Evolutionary conservation across 2,797 vertebrate species (phyloP).

Genomic region (Rhinatrema bivittatum): DNA sequence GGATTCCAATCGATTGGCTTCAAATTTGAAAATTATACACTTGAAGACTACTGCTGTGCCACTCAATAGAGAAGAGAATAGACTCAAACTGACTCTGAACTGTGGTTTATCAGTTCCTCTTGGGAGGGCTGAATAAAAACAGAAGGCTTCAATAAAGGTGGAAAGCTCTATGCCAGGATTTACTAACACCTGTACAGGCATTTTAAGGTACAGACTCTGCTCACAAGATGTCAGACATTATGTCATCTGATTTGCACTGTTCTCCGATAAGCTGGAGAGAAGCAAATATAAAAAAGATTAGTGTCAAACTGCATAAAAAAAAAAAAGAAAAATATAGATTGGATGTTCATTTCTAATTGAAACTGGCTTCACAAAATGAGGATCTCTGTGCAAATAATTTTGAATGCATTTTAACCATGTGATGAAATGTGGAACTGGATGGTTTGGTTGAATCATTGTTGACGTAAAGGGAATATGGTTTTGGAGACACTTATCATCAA

Average conservation of each 20-base stretch:
- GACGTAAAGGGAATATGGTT: no score
- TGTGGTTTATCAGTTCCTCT: conserved; percentile 24
- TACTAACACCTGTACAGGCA: conserved; percentile 31
- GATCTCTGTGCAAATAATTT: not conserved
- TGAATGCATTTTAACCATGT: no score
- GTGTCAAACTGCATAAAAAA: not conserved
- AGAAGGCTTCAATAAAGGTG: conserved; percentile 30
- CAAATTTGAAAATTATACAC: conserved; percentile 82
- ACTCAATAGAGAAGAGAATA: conserved; percentile 53
- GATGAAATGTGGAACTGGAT: no score
- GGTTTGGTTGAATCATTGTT: no score
- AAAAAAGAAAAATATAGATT: not conserved
- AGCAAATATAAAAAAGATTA: conserved; percentile 9
- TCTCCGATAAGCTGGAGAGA: conserved; percentile 1
- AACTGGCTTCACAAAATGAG: not conserved
- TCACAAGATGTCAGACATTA: conserved; percentile 15
- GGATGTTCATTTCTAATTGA: not conserved
- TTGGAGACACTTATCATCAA: no score
- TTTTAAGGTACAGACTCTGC: conserved; percentile 29
- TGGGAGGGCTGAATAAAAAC: conserved; percentile 31
- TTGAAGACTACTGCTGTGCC: conserved; percentile 60
- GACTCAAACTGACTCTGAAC: conserved; percentile 27
- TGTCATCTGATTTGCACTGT: conserved; percentile 21
- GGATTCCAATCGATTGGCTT: conserved; percentile 73
- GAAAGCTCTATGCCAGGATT: conserved; percentile 26